Percentiles rank a stretch among this genome's conserved stretches.
Conservation (phyloP, 2,113 vertebrate species). For the Gasterosteus nipponicus region DNA sequence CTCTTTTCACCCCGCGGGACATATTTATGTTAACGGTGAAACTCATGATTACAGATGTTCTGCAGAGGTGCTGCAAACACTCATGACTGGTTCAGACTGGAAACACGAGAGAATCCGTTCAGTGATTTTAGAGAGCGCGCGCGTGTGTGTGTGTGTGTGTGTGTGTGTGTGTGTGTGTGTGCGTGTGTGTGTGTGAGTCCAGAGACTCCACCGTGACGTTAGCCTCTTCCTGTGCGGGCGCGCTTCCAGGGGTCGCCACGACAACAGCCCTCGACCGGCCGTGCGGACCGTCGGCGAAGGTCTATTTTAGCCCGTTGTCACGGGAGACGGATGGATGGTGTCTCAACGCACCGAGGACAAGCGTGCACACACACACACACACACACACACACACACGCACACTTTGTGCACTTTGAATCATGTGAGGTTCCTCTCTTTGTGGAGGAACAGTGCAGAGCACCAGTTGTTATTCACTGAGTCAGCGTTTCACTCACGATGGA, state of each 20-base stretch:
- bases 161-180: neutral
- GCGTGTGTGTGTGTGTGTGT: neutral
- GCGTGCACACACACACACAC: slow-evolving; percentile 20
- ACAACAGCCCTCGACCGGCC: slow-evolving; percentile 65
- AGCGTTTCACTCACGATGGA: neutral
- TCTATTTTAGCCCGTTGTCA: slow-evolving; percentile 78
- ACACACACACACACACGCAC: slow-evolving; percentile 24
- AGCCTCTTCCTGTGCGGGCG: slow-evolving; percentile 60
- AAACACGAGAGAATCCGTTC: neutral
- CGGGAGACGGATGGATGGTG: slow-evolving; percentile 67
- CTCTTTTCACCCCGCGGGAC: neutral
- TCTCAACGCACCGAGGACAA: slow-evolving; percentile 49
- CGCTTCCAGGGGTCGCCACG: slow-evolving; percentile 70
- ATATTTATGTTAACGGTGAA: neutral
- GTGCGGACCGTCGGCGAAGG: slow-evolving; percentile 58
- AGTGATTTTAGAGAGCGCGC: too few relatives aligned
- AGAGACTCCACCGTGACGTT: slow-evolving; percentile 59
- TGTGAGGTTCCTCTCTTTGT: neutral
- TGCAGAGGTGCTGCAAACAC: neutral
- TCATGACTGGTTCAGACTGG: too few relatives aligned
- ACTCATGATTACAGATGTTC: neutral
- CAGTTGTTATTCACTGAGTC: too few relatives aligned
- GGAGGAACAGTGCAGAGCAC: slow-evolving; percentile 2
- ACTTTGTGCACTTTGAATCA: neutral
- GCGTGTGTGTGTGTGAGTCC: slow-evolving; percentile 30